Base-by-base conservation (phyloP, 2,797 vertebrate genomes). In the Helostoma temminkii region DNA sequence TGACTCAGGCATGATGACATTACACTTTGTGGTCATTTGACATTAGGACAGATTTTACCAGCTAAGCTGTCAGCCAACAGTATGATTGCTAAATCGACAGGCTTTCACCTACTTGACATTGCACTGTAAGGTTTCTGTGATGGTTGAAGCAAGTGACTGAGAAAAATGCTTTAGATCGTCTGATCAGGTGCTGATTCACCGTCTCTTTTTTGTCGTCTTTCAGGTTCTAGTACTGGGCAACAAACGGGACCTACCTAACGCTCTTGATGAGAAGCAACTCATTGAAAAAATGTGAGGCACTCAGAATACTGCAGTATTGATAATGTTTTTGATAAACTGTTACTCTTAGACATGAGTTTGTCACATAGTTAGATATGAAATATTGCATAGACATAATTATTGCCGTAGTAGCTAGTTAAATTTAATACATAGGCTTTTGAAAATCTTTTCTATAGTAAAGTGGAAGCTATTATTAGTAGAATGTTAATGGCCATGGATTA, bases 161-260 rank as follows among this genome's bases (percentile, higher is more conserved):
- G 10, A 52, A 49, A 65, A 65, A 48, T 64, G 22, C 11, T 48
- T 24, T 64, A 48, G 26, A 22, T 16, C 26, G 48, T 61, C 21
- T 66, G 22, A 30, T 63, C 24, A 32, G n/a, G 62, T 46, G 64
- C 43, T 69, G 55, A 59, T 55, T 1, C 22, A 21, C 60, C 19
- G 34, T 45, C 26, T 30, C 7, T 26, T 3, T 1, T 19, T 71
- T 76, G n/a, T n/a, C n/a, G n/a, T n/a, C n/a, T n/a, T 89, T 83
- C 92, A 99, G 98, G 96, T 99, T 86, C 92, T 99, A 90, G 97
- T 99, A 66, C 96, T 99, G 68, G 98, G 98, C 78, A 99, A 99
- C 94, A 99, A 99, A 88, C 93, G 97, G 91, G 97, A 99, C 84
- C 94, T 99, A 26, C 91, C 95, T 66, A 96, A 93, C 68, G 96